A percentile compares a stretch with the other conserved stretches of the same genome.
Conservation (phyloP, 2,888 invertebrate species). For the Pediacus dermestoides region DNA sequence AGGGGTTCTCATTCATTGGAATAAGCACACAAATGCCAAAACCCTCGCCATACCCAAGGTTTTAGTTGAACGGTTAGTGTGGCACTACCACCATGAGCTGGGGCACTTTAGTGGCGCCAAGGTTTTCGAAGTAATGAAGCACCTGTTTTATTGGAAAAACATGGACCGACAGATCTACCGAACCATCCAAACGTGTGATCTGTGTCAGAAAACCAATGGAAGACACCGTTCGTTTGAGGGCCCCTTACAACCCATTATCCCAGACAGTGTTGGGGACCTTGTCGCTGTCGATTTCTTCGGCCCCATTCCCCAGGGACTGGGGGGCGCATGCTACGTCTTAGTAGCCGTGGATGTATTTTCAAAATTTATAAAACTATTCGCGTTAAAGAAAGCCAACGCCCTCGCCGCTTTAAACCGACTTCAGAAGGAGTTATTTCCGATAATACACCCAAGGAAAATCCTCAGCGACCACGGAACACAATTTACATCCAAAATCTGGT, state of each 20-base stretch:
- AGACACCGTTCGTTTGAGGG: slow-evolving; percentile 1
- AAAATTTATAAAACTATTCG: background rate
- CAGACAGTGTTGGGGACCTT: background rate
- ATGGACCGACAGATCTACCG: background rate
- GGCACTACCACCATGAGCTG: slow-evolving; percentile 1
- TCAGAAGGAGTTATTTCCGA: too few relatives aligned
- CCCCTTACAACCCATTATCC: background rate
- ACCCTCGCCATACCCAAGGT: background rate
- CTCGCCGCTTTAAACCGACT: too few relatives aligned
- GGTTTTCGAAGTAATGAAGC: too few relatives aligned
- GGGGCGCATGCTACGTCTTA: too few relatives aligned
- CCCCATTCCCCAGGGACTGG: slow-evolving; percentile 4
- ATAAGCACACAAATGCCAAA: background rate
- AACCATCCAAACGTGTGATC: background rate
- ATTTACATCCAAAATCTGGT: too few relatives aligned
- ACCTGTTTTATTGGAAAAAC: slow-evolving; percentile 10
- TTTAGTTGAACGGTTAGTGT: background rate
- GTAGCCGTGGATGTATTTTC: slow-evolving; percentile 5
- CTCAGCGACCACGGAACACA: too few relatives aligned
- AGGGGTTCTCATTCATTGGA: background rate
- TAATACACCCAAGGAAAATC: too few relatives aligned
- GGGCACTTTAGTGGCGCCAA: slow-evolving; percentile 10
- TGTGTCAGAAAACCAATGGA: slow-evolving; percentile 10
- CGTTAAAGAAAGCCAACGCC: too few relatives aligned
- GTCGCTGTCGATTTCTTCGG: slow-evolving; percentile 7